Evolutionary conservation across 92 coral and sea anemone species (phyloP), one percentile per base, ranked within the genome.

Genomic region (Epizoanthus rinbou): DNA sequence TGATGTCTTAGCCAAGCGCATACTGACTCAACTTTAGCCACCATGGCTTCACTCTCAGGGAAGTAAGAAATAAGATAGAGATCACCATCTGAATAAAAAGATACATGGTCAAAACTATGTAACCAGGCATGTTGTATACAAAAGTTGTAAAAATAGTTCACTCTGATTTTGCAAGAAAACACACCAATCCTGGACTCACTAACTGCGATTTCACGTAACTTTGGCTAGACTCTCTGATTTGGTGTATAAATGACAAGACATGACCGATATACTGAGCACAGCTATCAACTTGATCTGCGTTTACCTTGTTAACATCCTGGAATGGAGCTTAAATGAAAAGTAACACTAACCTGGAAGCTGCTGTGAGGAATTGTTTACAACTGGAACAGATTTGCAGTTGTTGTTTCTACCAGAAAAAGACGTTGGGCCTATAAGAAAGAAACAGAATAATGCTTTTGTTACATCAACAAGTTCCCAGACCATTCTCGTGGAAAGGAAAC

Each of bases 11-110:
- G 28, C 81, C 81, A 75, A 8, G 81, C 53, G 33, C 68, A 75
- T 18, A 75, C 15, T 3, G 1, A 1, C 28, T 75, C 81, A 16
- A 75, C 81, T 28, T 35, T 6, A 17, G 15, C 19, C 22, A 75
- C 68, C 65, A 75, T 19, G 18, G 45, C 28, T 16, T 75, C 81
- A 58, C 31, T 58, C 67, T 75, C 81, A n/a, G 81, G 81, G 60
- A 57, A 57, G 50, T 75, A 75, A 1, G 81, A 75, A 7, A 75
- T 75, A 3, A 75, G 81, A 24, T 57, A 75, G 22, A 53, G 81
- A 50, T 57, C 68, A 19, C 8, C 73, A 33, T 19, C 73, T 67
- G 50, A 3, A 33, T 1, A n/a, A 67, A 4, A 2, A 67, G 33
- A 33, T 7, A 2, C 9, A 50, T 2, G 14, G 31, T 28, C 31